Evolutionary conservation across 1,140 invertebrate genomes (phyloP).

Genomic region (Leguminivora glycinivorella): DNA sequence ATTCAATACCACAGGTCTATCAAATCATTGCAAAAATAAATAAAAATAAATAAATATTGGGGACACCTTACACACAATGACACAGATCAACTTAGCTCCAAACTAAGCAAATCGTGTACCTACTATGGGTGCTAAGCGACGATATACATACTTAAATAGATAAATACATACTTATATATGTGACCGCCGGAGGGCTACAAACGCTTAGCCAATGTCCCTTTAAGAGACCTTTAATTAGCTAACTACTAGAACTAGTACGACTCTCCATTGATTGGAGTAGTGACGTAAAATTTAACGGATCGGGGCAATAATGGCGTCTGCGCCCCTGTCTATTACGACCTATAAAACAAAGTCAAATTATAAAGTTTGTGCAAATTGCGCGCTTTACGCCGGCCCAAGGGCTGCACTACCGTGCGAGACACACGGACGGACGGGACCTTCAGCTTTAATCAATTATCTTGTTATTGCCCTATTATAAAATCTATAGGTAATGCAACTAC

Average conservation of each 20-base stretch:
- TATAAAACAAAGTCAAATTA: conserved; percentile 52
- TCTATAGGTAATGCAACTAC: too few relatives aligned
- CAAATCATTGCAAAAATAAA: too few relatives aligned
- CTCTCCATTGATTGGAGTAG: background rate
- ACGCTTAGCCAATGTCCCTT: background rate
- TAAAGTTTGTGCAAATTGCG: conserved; percentile 48
- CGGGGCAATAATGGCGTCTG: conserved; percentile 22
- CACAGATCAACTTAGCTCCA: too few relatives aligned
- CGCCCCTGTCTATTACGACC: conserved; percentile 37
- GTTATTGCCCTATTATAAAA: too few relatives aligned
- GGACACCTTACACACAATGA: too few relatives aligned
- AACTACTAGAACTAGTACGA: background rate
- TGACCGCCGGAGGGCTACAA: background rate
- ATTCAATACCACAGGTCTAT: too few relatives aligned
- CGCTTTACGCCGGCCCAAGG: conserved; percentile 35
- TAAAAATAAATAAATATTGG: too few relatives aligned
- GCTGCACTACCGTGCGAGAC: conserved; percentile 37
- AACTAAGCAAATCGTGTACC: too few relatives aligned
- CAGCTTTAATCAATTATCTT: background rate
- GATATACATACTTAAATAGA: too few relatives aligned
- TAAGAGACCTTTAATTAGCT: background rate
- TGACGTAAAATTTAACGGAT: conserved; percentile 39
- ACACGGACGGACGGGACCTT: conserved; percentile 29
- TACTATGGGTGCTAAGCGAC: too few relatives aligned
- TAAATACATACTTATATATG: background rate